Evolutionary conservation across 2,888 invertebrate genomes (phyloP).

Genomic region (Iselma pallidipennis): DNA sequence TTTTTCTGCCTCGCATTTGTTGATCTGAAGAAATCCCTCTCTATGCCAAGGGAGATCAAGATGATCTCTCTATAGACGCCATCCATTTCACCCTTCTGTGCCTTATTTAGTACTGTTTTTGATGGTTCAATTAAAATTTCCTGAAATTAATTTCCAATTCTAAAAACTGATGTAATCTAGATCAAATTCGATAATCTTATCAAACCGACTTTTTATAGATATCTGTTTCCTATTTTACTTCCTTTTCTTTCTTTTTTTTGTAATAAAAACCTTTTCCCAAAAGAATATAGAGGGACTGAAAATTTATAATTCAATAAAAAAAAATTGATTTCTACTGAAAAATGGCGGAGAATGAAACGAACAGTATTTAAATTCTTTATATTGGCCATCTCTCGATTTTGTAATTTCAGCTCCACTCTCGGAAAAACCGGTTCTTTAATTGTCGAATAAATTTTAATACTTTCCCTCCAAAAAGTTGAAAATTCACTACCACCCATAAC

Average conservation of each 20-base stretch:
- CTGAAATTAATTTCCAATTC: constrained; percentile 14
- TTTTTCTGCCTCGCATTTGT: neutral
- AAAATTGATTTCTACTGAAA: neutral
- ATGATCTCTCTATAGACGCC: neutral
- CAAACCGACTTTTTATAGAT: neutral
- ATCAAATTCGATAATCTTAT: neutral
- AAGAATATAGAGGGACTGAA: neutral
- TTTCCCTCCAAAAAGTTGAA: neutral
- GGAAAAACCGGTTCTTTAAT: neutral
- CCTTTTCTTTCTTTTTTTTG: neutral
- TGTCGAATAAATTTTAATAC: neutral
- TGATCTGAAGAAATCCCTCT: neutral
- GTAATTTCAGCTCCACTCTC: neutral
- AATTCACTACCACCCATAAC: too few relatives aligned
- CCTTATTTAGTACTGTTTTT: neutral
- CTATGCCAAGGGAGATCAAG: neutral
- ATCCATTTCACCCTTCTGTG: neutral
- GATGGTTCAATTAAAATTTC: constrained; percentile 19
- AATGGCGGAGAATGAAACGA: neutral
- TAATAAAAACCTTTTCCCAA: neutral
- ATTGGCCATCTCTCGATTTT: neutral
- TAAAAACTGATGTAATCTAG: neutral
- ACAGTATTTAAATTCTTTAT: neutral
- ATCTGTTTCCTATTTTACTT: neutral
- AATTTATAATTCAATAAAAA: too few relatives aligned